Conservation (phyloP, 2,113 vertebrate species). For the Gopherus flavomarginatus region DNA sequence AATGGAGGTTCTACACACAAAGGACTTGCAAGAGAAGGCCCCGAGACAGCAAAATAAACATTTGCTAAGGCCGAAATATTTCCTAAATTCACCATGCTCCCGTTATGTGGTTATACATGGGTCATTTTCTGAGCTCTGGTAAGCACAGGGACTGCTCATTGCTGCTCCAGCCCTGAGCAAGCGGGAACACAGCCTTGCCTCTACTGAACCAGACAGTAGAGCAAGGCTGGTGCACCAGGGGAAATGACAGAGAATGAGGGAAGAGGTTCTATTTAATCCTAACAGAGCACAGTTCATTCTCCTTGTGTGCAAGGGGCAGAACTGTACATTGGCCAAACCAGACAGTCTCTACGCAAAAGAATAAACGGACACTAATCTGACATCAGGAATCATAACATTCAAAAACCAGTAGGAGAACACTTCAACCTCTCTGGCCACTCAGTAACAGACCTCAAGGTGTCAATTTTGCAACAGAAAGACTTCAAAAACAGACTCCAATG, state of each 20-base stretch:
- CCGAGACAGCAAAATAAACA: rapidly evolving
- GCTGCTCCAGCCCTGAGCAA: neutral
- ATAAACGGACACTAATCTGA: too few species aligned
- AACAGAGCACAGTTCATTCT: neutral
- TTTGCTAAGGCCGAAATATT: neutral
- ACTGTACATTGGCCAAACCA: too few species aligned
- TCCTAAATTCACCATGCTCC: neutral
- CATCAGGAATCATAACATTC: too few species aligned
- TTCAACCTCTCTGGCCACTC: too few species aligned
- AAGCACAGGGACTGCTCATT: neutral
- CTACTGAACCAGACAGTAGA: neutral
- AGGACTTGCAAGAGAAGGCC: neutral
- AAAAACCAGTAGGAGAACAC: too few species aligned
- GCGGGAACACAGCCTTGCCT: neutral
- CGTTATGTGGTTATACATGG: neutral
- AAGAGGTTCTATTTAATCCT: neutral
- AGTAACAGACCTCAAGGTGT: too few species aligned
- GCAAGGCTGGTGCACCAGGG: neutral
- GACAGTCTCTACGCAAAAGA: too few species aligned
- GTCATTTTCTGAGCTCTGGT: neutral
- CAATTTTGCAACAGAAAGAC: too few species aligned
- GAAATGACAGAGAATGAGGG: neutral
- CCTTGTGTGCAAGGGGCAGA: neutral
- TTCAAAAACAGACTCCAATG: too few species aligned
- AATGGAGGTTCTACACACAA: rapidly evolving